Conservation (phyloP, 2,888 invertebrate genomes). For the Trypoxylon attenuatum region DNA sequence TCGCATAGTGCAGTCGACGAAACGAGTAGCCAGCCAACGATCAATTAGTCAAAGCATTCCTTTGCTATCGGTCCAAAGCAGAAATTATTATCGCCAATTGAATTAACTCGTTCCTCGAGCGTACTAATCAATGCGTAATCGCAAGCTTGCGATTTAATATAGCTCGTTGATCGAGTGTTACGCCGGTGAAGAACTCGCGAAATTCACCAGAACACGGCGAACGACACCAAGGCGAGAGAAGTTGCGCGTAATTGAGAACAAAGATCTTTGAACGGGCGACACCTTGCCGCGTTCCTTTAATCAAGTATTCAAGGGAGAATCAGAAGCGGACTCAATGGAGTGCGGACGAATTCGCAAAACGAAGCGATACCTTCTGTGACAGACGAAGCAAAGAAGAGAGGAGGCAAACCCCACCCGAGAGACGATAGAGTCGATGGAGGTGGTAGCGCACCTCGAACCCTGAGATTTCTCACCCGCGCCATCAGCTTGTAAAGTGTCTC, state of each 20-base stretch:
- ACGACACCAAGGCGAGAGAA: constrained; percentile 17
- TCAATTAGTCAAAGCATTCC: too few species aligned
- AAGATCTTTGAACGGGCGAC: constrained; percentile 17
- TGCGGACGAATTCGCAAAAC: constrained; percentile 22
- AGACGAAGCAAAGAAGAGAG: not conserved
- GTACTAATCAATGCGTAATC: not conserved
- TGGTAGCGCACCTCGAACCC: too few species aligned
- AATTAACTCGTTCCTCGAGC: not conserved
- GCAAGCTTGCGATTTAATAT: not conserved
- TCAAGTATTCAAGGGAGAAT: constrained; percentile 17
- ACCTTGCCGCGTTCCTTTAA: constrained; percentile 31
- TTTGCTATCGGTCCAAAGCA: too few species aligned
- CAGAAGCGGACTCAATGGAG: not conserved
- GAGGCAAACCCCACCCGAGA: not conserved
- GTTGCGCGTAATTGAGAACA: constrained; percentile 5
- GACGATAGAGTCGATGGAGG: too few species aligned
- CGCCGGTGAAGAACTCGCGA: too few species aligned
- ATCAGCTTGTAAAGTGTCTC: constrained; percentile 31
- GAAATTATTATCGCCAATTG: too few species aligned
- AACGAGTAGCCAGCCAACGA: too few species aligned
- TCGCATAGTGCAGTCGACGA: constrained; percentile 1
- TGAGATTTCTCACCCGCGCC: constrained; percentile 18
- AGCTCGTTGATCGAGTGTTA: not conserved
- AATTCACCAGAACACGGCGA: not conserved
- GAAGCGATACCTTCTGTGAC: constrained; percentile 34